Evolutionary conservation across 2,888 invertebrate species (phyloP), one percentile per base, ranked within the genome.

Genomic region (Escarpia spicata): DNA sequence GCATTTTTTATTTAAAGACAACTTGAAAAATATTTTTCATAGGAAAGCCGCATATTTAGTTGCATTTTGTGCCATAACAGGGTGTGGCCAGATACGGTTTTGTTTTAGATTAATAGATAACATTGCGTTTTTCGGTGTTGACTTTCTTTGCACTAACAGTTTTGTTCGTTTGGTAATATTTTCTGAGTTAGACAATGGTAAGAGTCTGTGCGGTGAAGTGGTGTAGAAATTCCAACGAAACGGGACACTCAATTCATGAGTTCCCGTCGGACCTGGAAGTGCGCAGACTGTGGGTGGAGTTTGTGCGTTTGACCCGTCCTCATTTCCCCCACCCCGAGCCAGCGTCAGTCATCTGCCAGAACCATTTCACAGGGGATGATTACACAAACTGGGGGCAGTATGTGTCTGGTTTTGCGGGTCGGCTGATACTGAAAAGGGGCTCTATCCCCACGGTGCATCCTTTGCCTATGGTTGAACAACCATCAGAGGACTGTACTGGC

Each of bases 381-480:
- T 75, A 75, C 75, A 75, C 75, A 75, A 75, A 75, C 19, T 75
- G 75, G 75, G 75, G 75, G 75, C 75, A 75, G 75, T 75, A 75
- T 75, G 19, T 75, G n/a, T 75, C 75, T 26, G 75, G 75, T 6
- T 75, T 75, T 26, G 75, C 75, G 75, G 75, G 75, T 75, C 75
- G 75, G 4, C 26, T 26, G 75, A 75, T 75, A 75, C n/a, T 75
- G 26, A 75, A 75, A 4, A 75, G n/a, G 75, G 75, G 75, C 6
- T n/a, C 75, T 6, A 26, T 75, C 26, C 75, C 75, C 75, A 75
- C 19, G 19, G 75, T 75, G 4, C 75, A 75, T 75, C 75, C 75
- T 19, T 26, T 75, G 4, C 75, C 75, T 75, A n/a, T n/a, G 75
- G 75, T 75, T 19, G 26, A 75, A 4, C 75, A 15, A 26, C 75